Evolutionary conservation across 2,888 invertebrate species (phyloP), one percentile per base, ranked within the genome.

Genomic region (Mellilla xanthometata): DNA sequence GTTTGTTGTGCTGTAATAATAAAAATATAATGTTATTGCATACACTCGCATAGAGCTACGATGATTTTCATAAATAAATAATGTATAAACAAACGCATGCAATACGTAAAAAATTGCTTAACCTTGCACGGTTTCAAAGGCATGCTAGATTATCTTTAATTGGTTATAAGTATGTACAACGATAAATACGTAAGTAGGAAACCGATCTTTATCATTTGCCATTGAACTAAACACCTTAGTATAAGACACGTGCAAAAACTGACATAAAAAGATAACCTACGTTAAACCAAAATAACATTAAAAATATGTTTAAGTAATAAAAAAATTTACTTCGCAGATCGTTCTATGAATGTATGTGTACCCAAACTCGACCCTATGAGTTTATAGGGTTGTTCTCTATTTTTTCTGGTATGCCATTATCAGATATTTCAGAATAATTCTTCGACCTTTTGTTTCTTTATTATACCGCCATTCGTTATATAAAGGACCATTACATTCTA

Each of bases 1-100:
- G 64, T 62, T 65, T 62, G 60, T 71, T 70, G 68, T 76, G 68
- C 65, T 63, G 71, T 65, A 62, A 19, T 19, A 19, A 19, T n/a
- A n/a, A n/a, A n/a, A n/a, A n/a, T n/a, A n/a, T n/a, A 19, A 1
- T 19, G 15, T 19, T 56, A 48, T 42, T 42, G 49, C 34, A 55
- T 35, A 48, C 52, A 36, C 39, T n/a, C n/a, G n/a, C n/a, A n/a
- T n/a, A n/a, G 42, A 33, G 26, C 48, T 49, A 12, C 45, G 39
- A 56, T 47, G 51, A 34, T 28, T n/a, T 39, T 11, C 26, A 22
- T 34, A 24, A 33, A 27, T 10, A 33, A 29, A 15, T 30, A 30
- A 28, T 22, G 7, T 29, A 10, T n/a, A 13, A n/a, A 26, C 28
- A 28, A 24, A 11, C 27, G 28, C 36, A 27, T 15, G 8, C 24